Percentiles rank a stretch among this genome's conserved stretches.
Conservation (phyloP, 2,888 invertebrate genomes). For the Coenonympha glycerion region DNA sequence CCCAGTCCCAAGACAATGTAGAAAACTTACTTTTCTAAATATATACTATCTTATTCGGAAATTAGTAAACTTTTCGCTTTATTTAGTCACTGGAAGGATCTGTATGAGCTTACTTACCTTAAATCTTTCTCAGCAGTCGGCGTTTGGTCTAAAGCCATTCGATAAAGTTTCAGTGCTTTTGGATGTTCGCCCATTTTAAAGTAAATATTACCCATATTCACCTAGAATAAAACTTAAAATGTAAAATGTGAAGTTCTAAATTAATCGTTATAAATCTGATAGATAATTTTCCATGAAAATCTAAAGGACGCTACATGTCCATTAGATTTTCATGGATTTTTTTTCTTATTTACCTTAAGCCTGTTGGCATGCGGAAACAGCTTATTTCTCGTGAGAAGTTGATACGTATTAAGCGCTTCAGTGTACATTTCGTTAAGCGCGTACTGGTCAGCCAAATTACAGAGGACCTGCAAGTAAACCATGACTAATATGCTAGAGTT, state of each 20-base stretch:
- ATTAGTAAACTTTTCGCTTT: neutral
- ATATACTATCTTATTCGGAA: too few species aligned
- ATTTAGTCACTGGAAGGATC: neutral
- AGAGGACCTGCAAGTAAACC: constrained; percentile 84
- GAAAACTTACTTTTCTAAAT: too few species aligned
- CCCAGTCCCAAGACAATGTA: too few species aligned
- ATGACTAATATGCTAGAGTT: too few species aligned
- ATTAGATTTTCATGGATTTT: too few species aligned
- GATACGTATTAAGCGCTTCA: constrained; percentile 97
- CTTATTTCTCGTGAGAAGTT: constrained; percentile 93
- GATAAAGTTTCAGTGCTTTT: constrained; percentile 97
- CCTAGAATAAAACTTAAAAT: constrained; percentile 39
- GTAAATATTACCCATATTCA: constrained; percentile 98
- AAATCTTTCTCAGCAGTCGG: constrained; percentile 95
- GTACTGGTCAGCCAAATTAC: constrained; percentile 97
- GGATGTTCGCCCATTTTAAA: constrained; percentile 94
- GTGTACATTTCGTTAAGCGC: constrained; percentile 95
- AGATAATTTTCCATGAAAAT: too few species aligned
- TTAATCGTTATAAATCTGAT: too few species aligned
- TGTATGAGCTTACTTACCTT: constrained; percentile 75
- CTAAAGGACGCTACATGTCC: too few species aligned
- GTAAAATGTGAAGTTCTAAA: too few species aligned
- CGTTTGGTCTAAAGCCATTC: constrained; percentile 98
- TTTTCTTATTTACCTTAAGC: constrained; percentile 81
- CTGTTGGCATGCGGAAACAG: constrained; percentile 95